Percentiles rank a stretch among this genome's conserved stretches.
These are phyloP conservation scores for Lepisosteus oculatus DNA, from an alignment of 2,113 vertebrate species.

Conservation along the genomic window DNA sequence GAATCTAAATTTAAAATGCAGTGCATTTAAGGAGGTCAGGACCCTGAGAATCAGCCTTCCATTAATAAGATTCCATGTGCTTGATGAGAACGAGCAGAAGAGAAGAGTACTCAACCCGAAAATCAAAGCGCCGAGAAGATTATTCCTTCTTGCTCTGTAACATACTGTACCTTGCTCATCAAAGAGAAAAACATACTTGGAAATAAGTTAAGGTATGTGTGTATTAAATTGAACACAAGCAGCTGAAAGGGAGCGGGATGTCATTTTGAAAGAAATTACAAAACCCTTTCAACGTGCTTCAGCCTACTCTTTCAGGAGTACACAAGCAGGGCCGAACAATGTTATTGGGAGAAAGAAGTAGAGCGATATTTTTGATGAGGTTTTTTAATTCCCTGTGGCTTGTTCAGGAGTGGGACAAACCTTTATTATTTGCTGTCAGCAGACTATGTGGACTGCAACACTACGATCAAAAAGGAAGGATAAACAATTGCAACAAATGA, in stretches of 20 bases:
- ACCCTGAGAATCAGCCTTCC: not conserved
- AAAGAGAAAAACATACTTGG: not conserved
- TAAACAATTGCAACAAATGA: no score
- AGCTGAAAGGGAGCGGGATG: not conserved
- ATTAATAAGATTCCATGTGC: not conserved
- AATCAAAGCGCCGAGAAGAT: not conserved
- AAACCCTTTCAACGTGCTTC: not conserved
- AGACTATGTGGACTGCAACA: no score
- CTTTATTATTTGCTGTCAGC: no score
- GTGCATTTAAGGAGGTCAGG: not conserved
- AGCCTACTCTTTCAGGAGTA: not conserved
- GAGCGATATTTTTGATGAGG: no score
- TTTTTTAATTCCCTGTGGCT: no score
- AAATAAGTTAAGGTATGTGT: not conserved
- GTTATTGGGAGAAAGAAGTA: no score
- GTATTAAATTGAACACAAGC: not conserved
- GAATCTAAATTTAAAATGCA: constrained; percentile 13
- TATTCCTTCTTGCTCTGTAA: not conserved
- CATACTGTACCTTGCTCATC: not conserved
- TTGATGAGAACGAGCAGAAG: not conserved
- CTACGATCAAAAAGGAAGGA: no score
- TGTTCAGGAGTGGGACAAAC: no score
- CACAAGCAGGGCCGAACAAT: not conserved
- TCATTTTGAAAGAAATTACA: not conserved
- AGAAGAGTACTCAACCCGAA: not conserved